Evolutionary conservation across 2,797 vertebrate species (phyloP).

Genomic region (Lindbergichthys nudifrons): DNA sequence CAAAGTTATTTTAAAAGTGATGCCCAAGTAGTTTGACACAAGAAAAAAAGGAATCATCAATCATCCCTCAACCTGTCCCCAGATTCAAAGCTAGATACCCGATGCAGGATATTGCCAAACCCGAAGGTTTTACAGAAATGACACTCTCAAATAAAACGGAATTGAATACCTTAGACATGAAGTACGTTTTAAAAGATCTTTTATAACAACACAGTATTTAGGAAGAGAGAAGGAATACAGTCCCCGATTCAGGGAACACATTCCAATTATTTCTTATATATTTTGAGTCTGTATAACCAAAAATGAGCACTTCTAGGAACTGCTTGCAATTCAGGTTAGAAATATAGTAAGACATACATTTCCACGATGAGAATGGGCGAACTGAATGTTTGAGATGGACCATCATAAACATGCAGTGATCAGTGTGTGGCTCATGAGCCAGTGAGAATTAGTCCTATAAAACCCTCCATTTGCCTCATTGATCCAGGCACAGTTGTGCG

Average conservation of each 20-base stretch:
- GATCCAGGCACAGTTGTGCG: slow-evolving; percentile 52
- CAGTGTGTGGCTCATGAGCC: slow-evolving; percentile 40
- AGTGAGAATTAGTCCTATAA: slow-evolving; percentile 61
- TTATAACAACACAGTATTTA: background rate
- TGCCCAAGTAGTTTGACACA: background rate
- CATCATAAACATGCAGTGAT: slow-evolving; percentile 41
- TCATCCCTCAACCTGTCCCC: slow-evolving; percentile 20
- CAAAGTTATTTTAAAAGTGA: slow-evolving; percentile 7
- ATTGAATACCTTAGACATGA: slow-evolving; percentile 10
- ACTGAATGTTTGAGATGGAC: slow-evolving; percentile 44
- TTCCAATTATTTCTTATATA: no score
- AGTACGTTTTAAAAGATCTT: background rate
- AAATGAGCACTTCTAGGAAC: background rate
- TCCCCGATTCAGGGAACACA: no score
- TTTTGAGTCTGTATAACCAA: background rate
- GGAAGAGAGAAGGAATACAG: background rate
- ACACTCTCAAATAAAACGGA: slow-evolving; percentile 14
- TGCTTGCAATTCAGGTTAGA: background rate
- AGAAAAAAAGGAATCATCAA: slow-evolving; percentile 21
- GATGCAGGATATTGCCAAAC: slow-evolving; percentile 41
- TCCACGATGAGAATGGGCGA: background rate
- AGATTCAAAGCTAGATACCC: slow-evolving; percentile 17
- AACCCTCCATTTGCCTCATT: slow-evolving; percentile 59
- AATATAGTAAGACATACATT: background rate
- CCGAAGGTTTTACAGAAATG: slow-evolving; percentile 25